phyloP scores from a whole-genome alignment of 2,797 vertebrate genomes.

The Tolypeutes matacus region DNA sequence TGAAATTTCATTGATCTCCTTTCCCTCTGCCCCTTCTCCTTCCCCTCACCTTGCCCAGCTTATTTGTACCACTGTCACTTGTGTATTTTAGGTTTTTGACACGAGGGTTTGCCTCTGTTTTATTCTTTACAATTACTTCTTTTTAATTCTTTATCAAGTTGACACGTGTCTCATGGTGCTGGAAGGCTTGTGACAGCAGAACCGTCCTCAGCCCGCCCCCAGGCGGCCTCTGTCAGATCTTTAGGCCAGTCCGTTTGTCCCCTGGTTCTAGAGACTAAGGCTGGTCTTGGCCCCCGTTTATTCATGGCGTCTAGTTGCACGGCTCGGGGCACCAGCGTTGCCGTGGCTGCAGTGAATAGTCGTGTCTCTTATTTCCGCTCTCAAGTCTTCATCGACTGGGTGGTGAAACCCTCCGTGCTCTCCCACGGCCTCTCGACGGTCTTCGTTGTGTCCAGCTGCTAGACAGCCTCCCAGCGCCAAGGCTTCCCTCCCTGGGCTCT shows the following conservation, averaged over 20 bases:
- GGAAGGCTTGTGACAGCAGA: no score
- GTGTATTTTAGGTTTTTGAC: neutral
- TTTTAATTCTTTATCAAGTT: neutral
- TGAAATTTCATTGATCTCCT: fast-evolving
- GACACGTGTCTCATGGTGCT: no score
- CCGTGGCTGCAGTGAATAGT: no score
- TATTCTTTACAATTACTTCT: no score
- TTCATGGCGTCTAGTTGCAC: no score
- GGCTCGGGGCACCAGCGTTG: no score
- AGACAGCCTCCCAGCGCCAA: no score
- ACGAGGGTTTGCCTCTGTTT: neutral
- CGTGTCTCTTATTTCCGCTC: no score
- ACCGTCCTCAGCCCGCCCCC: neutral
- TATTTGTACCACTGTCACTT: no score
- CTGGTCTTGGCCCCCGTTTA: neutral
- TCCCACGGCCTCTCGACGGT: neutral
- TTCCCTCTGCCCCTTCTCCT: fast-evolving
- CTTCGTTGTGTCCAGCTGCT: neutral
- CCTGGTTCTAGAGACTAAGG: neutral
- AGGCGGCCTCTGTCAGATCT: neutral
- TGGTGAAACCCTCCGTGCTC: no score
- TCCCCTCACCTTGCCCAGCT: fast-evolving
- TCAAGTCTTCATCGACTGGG: fast-evolving
- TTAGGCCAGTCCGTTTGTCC: neutral
- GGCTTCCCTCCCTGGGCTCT: no score